Evolutionary conservation across 2,113 vertebrate species (phyloP).

Genomic region (Sterna hirundo): DNA sequence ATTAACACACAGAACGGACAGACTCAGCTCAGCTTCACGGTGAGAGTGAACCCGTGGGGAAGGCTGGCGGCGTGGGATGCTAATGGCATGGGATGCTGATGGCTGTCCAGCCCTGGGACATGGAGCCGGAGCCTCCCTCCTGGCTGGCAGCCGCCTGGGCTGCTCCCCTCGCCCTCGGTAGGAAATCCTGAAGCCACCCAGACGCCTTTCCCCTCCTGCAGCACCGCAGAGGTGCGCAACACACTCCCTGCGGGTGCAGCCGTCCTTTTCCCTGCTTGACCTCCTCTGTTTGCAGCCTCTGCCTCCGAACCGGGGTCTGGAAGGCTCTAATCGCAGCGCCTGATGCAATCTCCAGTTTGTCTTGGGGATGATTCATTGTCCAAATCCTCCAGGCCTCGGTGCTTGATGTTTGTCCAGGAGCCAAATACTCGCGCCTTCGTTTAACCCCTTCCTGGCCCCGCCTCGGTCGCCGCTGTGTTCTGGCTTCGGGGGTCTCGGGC

Average conservation of each 20-base stretch:
- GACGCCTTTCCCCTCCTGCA: neutral
- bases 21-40: neutral
- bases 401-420: neutral
- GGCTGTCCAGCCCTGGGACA: neutral
- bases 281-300: neutral
- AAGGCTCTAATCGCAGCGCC: neutral
- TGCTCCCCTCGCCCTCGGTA: neutral
- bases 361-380: neutral
- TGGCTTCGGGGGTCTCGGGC: neutral
- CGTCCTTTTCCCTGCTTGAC: neutral
- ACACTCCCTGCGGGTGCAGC: neutral
- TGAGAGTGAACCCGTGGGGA: neutral
- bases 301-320: neutral
- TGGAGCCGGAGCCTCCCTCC: neutral
- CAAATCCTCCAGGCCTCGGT: neutral
- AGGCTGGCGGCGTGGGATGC: neutral
- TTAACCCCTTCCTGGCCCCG: slow-evolving; percentile 11
- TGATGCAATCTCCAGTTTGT: neutral
- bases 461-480: no score
- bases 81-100: neutral
- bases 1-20: neutral
- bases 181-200: neutral
- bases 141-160: neutral
- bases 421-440: neutral
- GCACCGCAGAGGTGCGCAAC: neutral